These are phyloP conservation scores for Sigmodon hispidus DNA, from an alignment of 2,113 vertebrate genomes.

Conservation along the genomic window DNA sequence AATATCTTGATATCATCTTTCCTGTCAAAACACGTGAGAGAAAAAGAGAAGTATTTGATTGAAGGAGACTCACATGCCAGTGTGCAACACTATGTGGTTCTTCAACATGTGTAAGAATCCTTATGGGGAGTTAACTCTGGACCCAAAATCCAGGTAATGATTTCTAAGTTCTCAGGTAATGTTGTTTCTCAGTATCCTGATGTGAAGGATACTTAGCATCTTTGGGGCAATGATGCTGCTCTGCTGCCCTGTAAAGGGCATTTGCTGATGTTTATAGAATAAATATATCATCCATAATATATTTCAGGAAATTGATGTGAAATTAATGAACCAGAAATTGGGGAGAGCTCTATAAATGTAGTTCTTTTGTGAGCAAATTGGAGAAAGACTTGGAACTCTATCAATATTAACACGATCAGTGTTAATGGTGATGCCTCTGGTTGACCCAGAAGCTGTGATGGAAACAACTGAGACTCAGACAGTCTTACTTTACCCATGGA, in stretches of 20 bases:
- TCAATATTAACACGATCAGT: neutral
- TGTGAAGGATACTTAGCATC: neutral
- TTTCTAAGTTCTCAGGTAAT: neutral
- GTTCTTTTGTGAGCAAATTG: neutral
- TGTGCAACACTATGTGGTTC: neutral
- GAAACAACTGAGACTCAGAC: neutral
- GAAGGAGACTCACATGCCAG: neutral
- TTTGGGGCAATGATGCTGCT: neutral
- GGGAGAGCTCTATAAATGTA: neutral
- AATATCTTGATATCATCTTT: neutral
- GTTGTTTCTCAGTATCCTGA: neutral
- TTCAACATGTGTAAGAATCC: neutral
- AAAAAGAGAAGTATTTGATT: neutral
- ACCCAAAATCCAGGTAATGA: neutral
- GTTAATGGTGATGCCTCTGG: neutral
- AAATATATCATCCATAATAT: neutral
- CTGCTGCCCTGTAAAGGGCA: neutral
- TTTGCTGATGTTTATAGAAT: neutral
- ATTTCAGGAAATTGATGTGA: neutral
- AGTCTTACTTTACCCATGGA: neutral
- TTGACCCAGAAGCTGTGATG: neutral
- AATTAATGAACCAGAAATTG: neutral
- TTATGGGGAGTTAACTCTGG: neutral
- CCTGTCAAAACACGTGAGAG: neutral
- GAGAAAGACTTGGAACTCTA: neutral